Percentiles rank a stretch among this genome's conserved stretches.
Conservation (phyloP, 2,888 invertebrate genomes). For the Sarcophaga subvicina region DNA sequence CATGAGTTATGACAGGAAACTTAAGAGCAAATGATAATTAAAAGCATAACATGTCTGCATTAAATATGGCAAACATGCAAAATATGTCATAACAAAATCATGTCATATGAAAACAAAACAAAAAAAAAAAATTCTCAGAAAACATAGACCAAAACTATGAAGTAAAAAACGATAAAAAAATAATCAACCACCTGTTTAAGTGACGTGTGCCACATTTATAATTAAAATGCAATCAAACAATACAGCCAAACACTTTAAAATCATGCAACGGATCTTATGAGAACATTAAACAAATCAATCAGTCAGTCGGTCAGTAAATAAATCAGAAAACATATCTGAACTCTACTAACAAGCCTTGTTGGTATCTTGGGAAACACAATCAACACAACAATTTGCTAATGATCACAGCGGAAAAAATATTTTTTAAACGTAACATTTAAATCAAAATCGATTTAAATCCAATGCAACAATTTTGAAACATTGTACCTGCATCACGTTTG, state of each 20-base stretch:
- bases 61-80: slow-evolving; percentile 13
- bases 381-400: no score
- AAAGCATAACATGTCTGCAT: background rate
- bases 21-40: background rate
- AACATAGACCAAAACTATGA: background rate
- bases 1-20: slow-evolving; percentile 39
- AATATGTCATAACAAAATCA: slow-evolving; percentile 25
- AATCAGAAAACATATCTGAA: no score
- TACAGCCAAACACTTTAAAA: no score
- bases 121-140: background rate
- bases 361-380: no score
- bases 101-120: background rate
- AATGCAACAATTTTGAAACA: background rate
- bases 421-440: no score
- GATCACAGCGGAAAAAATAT: background rate
- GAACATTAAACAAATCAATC: slow-evolving; percentile 37
- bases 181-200: slow-evolving; percentile 29
- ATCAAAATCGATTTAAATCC: slow-evolving; percentile 50
- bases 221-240: slow-evolving; percentile 12
- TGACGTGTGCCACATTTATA: slow-evolving; percentile 15
- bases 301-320: background rate
- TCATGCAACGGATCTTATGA: background rate
- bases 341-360: no score
- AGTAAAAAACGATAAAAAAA: background rate
- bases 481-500: slow-evolving; percentile 9